A percentile compares a stretch with the other conserved stretches of the same genome.
These are phyloP conservation scores for Dascillus cervinus DNA, from an alignment of 2,888 invertebrate genomes.

Conservation along the genomic window DNA sequence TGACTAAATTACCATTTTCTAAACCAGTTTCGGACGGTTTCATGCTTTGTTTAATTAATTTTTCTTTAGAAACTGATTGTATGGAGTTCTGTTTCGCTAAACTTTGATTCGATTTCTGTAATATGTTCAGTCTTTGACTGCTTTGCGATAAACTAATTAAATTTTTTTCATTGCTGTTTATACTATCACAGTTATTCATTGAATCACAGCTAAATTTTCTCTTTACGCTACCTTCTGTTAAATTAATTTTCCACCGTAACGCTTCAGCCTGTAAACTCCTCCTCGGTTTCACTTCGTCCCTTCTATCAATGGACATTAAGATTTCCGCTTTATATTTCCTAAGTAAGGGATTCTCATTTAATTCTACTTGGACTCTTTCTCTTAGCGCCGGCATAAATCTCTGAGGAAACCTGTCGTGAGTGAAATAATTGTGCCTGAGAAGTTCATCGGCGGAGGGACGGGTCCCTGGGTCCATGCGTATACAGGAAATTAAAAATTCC, in stretches of 20 bases:
- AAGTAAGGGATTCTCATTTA: slow-evolving; percentile 48
- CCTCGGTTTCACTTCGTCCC: slow-evolving; percentile 25
- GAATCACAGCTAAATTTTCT: slow-evolving; percentile 33
- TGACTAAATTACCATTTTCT: slow-evolving; percentile 7
- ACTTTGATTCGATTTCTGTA: slow-evolving; percentile 9
- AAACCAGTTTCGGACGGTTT: slow-evolving; percentile 8
- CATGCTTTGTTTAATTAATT: slow-evolving; percentile 9
- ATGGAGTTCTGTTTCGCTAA: slow-evolving; percentile 11
- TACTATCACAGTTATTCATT: slow-evolving; percentile 13
- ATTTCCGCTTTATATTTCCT: slow-evolving; percentile 38
- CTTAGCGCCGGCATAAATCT: slow-evolving; percentile 58
- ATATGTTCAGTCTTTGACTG: slow-evolving; percentile 6
- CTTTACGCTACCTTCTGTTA: slow-evolving; percentile 33
- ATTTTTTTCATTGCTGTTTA: slow-evolving; percentile 12
- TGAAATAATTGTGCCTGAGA: slow-evolving; percentile 60
- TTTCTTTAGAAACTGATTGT: slow-evolving; percentile 12
- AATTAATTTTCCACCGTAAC: slow-evolving; percentile 35
- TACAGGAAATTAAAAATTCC: slow-evolving; percentile 44
- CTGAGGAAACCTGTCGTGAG: slow-evolving; percentile 57
- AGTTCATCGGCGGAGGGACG: slow-evolving; percentile 56
- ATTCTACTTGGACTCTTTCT: slow-evolving; percentile 56
- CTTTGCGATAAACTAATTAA: slow-evolving; percentile 11
- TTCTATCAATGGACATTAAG: slow-evolving; percentile 36
- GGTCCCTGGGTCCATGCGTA: slow-evolving; percentile 57
- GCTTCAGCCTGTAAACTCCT: slow-evolving; percentile 23